A percentile compares a stretch with the other conserved stretches of the same genome.
These are phyloP conservation scores for Acholoe squamosa DNA, from an alignment of 2,888 invertebrate genomes.

Conservation along the genomic window DNA sequence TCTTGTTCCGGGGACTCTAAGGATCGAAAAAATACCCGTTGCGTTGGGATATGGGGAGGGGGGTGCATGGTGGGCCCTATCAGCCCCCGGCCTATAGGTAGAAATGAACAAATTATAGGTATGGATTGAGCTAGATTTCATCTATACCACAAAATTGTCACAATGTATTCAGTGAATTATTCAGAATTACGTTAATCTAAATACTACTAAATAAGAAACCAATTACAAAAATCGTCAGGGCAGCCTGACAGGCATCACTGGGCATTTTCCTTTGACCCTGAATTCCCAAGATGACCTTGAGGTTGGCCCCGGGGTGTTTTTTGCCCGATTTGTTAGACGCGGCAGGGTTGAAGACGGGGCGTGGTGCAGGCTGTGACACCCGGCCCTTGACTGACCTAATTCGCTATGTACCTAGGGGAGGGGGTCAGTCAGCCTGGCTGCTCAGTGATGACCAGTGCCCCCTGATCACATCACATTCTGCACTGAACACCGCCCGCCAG, in stretches of 20 bases:
- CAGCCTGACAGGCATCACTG: background rate
- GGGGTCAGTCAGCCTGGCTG: background rate
- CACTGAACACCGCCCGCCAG: conserved; percentile 21
- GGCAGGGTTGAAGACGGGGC: background rate
- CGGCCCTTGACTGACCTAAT: background rate
- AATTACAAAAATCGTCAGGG: background rate
- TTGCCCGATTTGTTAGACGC: background rate
- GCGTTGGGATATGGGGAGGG: too few species aligned
- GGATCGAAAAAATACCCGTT: too few species aligned
- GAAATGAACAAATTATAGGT: too few species aligned
- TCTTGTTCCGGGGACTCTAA: too few species aligned
- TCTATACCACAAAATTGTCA: too few species aligned
- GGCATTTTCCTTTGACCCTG: background rate
- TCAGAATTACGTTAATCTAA: too few species aligned
- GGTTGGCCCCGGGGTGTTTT: background rate
- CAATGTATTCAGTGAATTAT: too few species aligned
- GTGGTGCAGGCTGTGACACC: background rate
- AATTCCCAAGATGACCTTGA: background rate
- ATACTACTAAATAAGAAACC: too few species aligned
- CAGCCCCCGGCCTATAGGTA: too few species aligned
- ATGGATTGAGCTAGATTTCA: too few species aligned
- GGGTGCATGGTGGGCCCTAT: too few species aligned
- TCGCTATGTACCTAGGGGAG: background rate
- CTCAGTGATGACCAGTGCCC: background rate
- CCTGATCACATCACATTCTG: conserved; percentile 52